Evolutionary conservation across 1,140 invertebrate genomes (phyloP).

Genomic region (Cydia splendana): DNA sequence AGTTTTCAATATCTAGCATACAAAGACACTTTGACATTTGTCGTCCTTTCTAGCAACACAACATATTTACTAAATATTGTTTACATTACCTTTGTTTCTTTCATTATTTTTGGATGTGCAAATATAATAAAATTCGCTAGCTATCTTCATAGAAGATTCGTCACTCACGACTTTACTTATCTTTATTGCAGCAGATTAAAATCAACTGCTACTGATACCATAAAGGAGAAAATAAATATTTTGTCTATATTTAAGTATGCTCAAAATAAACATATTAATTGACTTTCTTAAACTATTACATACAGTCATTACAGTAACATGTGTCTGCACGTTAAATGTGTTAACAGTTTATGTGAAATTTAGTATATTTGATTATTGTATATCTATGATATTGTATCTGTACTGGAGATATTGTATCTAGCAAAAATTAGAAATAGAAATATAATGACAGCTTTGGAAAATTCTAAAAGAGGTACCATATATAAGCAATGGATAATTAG

Average conservation of each 20-base stretch:
- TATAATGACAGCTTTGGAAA: background rate
- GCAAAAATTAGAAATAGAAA: background rate
- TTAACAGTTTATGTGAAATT: too few species aligned
- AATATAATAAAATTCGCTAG: background rate
- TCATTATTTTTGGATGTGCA: too few species aligned
- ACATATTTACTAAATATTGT: too few species aligned
- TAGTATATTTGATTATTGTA: too few species aligned
- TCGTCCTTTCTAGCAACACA: too few species aligned
- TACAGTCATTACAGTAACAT: too few species aligned
- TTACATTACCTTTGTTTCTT: too few species aligned
- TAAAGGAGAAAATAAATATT: background rate
- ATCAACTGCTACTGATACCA: background rate
- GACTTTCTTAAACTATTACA: background rate
- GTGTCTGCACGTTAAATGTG: too few species aligned
- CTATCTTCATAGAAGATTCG: background rate
- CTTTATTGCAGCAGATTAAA: background rate
- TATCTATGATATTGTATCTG: background rate
- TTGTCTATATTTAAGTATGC: background rate
- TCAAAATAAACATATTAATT: background rate
- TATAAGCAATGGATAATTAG: constrained; percentile 23
- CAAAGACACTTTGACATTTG: too few species aligned
- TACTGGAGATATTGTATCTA: background rate
- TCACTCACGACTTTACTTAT: background rate
- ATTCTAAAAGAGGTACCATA: background rate
- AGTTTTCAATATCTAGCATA: too few species aligned